Base-by-base conservation (phyloP, 53 echinoderm and acorn worm species). In the Paracentrotus lividus region DNA sequence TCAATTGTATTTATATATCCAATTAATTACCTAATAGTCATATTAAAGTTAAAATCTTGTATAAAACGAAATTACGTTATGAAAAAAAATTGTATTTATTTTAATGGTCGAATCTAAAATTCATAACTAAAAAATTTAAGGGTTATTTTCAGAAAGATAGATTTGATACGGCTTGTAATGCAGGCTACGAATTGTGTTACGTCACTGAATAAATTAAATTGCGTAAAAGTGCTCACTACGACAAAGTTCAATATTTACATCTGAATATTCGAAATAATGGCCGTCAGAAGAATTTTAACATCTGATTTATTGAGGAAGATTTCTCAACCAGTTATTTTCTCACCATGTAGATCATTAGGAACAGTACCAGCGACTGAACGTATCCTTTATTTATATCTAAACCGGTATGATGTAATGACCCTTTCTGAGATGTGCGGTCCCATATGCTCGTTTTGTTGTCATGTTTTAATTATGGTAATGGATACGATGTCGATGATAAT, bases 251-350 rank as follows among this genome's bases (percentile, higher is more conserved):
- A 36, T 14, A 55, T 53, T 57, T 32, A 88, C 20, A 18, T 23
- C 27, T 72, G 18, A 16, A 36, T 72, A 16, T 15, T 72, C 24
- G 32, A 38, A 88, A 56, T 38, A 38, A 88, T 88, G 88, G 88
- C 88, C 59, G 44, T 88, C 54, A 57, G 88, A 36, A 88, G 88
- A 33, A 55, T 88, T 55, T 36, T 88, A 58, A 38, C 38, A 20
- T 27, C 88, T 20, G 88, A 88, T 88, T 56, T 88, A 53, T 31
- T 88, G 88, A 53, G 88, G 88, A 88, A 57, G 18, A 2, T 88
- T 36, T 8, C 21, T 16, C 53, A 88, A 23, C 88, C 88, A 53
- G 38, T 53, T 88, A 55, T 38, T 57, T 38, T 38, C 16, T 88
- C 59, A 88, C 33, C 54, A 54, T 88, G 88, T 57, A 88, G 88